Base-by-base conservation (phyloP, 2,888 invertebrate species). In the Campoplex capitator region DNA sequence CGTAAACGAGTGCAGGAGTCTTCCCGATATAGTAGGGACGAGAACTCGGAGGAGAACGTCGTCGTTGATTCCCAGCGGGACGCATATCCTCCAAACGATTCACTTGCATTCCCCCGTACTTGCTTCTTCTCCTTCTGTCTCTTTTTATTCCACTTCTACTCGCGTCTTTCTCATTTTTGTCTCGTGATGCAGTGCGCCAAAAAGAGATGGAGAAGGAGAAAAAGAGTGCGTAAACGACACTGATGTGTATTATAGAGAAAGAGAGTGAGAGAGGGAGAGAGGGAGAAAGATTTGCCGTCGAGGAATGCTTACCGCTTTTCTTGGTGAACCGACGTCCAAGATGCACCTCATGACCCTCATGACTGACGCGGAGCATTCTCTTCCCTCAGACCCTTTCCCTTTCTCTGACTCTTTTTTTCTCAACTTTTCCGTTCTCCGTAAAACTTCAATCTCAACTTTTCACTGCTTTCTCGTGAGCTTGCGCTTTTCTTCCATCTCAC, bases 361-460 rank as follows among this genome's bases (percentile, higher is more conserved):
- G 85, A 85, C 67, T 81, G 86, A 84, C 87, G 70, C 80, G 51
- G 65, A 38, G 56, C 51, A 32, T 81, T 74, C 80, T 83, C 71
- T 71, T 76, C 81, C 70, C 32, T 54, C n/a, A 82, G 54, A 58
- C 56, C 54, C 32, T 86, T 18, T 89, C 87, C 2, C 35, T 70
- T 51, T 18, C 23, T 87, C 89, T 89, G 89, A 88, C 88, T 88
- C 89, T 28, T 38, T 51, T 62, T 48, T 73, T 51, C 48, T 91
- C 91, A 91, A 93, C 92, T 93, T 93, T 91, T 91, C 81, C 90
- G 90, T 91, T 90, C 89, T 87, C 88, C 86, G 82, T 89, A 89
- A 90, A 92, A 92, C 92, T 92, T 92, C 91, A 90, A 93, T 92
- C 90, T 90, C 89, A 93, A 93, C 91, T 93, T 92, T 89, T 90